A percentile compares a stretch with the other conserved stretches of the same genome.
These are phyloP conservation scores for rat (Rattus norvegicus) DNA, from an alignment of 2,113 vertebrate species.

Conservation along the genomic window GRCr8 NC_086032.1:63901501-63902000, in stretches of 20 bases:
- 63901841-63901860: not conserved
- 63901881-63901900: not conserved
- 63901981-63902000: not conserved
- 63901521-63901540: no score
- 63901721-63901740: not conserved
- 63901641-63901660: not conserved
- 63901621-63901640: not conserved
- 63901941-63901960: not conserved
- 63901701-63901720: not conserved
- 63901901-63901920: not conserved
- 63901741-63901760: not conserved
- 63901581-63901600: not conserved
- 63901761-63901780: not conserved
- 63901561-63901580: not conserved
- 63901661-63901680: not conserved
- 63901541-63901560: not conserved
- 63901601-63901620: not conserved
- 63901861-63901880: not conserved
- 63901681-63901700: not conserved
- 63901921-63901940: not conserved
- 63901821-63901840: not conserved
- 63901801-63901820: not conserved
- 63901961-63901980: constrained; percentile 1
- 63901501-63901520: not conserved
- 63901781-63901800: not conserved